These are phyloP conservation scores for Toxostoma redivivum DNA, from an alignment of 2,113 vertebrate species.

Conservation along the genomic window DNA sequence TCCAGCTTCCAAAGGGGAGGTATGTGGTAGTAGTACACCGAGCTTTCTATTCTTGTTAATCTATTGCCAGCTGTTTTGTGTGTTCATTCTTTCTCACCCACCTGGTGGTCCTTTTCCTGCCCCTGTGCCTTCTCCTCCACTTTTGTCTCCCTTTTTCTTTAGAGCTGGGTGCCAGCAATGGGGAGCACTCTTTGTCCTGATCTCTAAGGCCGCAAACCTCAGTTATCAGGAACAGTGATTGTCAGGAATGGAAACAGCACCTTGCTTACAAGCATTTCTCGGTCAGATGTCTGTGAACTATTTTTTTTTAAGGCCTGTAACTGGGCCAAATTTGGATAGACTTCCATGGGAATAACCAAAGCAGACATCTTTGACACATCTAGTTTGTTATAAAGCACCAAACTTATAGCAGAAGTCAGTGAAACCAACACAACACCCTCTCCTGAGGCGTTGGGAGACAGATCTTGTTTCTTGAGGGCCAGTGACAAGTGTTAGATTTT, in stretches of 20 bases:
- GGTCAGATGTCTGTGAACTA: background rate
- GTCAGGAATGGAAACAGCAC: background rate
- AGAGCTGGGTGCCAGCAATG: background rate
- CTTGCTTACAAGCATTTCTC: background rate
- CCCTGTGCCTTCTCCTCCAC: background rate
- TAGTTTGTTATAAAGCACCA: background rate
- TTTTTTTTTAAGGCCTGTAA: background rate
- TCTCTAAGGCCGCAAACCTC: background rate
- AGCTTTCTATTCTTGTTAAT: background rate
- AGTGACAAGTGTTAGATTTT: background rate
- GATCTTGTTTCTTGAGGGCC: background rate
- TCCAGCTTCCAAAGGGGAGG: background rate
- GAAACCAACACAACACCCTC: background rate
- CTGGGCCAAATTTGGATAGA: background rate
- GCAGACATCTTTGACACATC: background rate
- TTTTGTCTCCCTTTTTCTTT: background rate
- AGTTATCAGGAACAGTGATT: background rate
- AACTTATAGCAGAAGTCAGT: background rate
- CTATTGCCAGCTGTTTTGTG: background rate
- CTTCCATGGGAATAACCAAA: background rate
- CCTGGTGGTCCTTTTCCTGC: background rate
- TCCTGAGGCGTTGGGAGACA: background rate
- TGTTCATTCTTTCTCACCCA: background rate
- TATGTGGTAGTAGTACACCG: background rate
- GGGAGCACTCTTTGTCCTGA: background rate